These are phyloP conservation scores for Gallirallus australis DNA, from an alignment of 2,797 vertebrate species.

Conservation along the genomic window DNA sequence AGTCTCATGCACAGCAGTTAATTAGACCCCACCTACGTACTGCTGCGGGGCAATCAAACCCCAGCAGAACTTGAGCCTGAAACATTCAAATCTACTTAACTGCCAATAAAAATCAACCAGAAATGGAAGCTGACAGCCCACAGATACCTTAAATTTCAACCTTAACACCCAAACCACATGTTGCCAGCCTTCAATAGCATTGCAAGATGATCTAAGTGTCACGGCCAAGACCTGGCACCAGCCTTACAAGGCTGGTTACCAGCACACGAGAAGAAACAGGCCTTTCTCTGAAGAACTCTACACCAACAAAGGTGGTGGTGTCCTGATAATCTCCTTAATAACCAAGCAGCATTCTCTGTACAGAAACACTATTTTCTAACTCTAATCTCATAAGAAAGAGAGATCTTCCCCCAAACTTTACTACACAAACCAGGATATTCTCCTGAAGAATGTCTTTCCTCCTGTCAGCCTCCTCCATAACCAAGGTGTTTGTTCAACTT, in stretches of 20 bases:
- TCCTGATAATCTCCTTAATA: not conserved
- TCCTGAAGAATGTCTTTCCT: not conserved
- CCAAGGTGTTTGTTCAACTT: not conserved
- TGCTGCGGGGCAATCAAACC: constrained; percentile 17
- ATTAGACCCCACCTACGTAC: not conserved
- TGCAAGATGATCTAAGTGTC: not conserved
- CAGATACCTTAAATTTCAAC: not conserved
- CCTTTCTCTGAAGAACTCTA: not conserved
- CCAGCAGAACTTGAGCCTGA: not conserved
- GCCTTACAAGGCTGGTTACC: not conserved
- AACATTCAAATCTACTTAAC: not conserved
- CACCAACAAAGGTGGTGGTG: not conserved
- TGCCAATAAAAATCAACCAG: constrained; percentile 18
- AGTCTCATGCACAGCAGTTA: not conserved
- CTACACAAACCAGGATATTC: not conserved
- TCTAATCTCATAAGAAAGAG: not conserved
- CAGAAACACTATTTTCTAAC: not conserved
- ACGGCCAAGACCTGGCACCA: not conserved
- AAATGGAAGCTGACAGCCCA: not conserved
- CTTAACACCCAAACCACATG: not conserved
- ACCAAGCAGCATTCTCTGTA: not conserved
- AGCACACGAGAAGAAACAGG: not conserved
- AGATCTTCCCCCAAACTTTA: not conserved
- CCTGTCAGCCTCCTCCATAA: not conserved
- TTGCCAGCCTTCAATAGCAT: not conserved